Base-by-base conservation (phyloP, 2,888 invertebrate species). In the Perizoma flavofasciatum region DNA sequence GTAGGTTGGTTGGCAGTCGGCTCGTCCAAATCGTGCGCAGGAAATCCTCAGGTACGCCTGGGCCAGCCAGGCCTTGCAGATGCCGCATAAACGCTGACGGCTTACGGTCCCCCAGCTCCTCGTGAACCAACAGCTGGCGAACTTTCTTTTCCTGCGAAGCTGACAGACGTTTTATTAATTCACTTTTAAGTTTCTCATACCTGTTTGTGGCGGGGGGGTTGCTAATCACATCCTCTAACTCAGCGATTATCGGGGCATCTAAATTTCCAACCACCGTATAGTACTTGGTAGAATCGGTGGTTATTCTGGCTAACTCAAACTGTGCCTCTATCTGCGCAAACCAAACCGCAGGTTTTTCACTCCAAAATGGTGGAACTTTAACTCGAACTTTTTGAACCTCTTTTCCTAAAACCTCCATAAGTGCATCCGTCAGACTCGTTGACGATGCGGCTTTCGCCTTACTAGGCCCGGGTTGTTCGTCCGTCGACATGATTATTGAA, bases 61-160 rank as follows among this genome's bases (percentile, higher is more conserved):
- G 6, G 69, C 53, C 32, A 22, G 22, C 22, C 22, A 22, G 22
- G 22, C 22, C 3, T 3, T 22, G 22, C 22, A 22, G 22, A 22
- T 68, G 68, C 4, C 70, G 53, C 0, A 71, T 45, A 33, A 73
- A 70, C 22, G 63, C 61, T 0, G 71, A 60, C 0, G 69, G 68
- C 33, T 68, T 70, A 4, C 69, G 53, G 40, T 70, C 69, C 0
- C 70, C 71, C 0, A 72, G 37, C 48, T 72, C 70, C 35, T 72
- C 68, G 6, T 66, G 61, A 1, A 45, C 55, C 5, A 74, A 41
- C 0, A 74, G 58, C 40, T 72, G 72, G 35, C 61, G 55, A 0
- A 70, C 56, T 33, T 65, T 62, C 11, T 61, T 49, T 41, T 72
- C 70, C 1, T 62, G 62, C 0, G 72, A 69, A 7, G 59, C 66